Evolutionary conservation across 1,140 invertebrate species (phyloP).

Genomic region (Heliconius hermathena): DNA sequence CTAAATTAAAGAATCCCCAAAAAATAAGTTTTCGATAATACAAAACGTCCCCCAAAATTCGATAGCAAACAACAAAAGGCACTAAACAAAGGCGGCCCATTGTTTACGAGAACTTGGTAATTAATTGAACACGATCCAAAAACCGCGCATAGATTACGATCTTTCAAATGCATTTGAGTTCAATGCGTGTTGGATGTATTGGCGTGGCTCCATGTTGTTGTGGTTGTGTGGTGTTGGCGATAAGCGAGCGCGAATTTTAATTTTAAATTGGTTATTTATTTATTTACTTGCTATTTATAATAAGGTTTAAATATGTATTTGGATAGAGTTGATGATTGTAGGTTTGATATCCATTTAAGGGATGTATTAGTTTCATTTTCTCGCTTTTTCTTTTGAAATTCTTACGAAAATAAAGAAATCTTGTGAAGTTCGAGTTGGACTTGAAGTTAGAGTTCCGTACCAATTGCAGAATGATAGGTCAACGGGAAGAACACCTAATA

Average conservation of each 20-base stretch:
- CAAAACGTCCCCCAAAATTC: not conserved
- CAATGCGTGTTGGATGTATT: slow-evolving; percentile 43
- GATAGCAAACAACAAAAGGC: not conserved
- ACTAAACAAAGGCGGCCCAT: slow-evolving; percentile 28
- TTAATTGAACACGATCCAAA: slow-evolving; percentile 53
- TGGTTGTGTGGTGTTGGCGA: slow-evolving; percentile 1
- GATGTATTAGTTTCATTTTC: too few relatives aligned
- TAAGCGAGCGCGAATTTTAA: slow-evolving; percentile 6
- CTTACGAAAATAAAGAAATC: too few relatives aligned
- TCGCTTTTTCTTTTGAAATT: too few relatives aligned
- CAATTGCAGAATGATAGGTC: too few relatives aligned
- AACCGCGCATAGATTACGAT: slow-evolving; percentile 52
- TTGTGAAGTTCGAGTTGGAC: too few relatives aligned
- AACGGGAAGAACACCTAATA: too few relatives aligned
- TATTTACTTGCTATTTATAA: not conserved
- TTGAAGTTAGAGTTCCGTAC: too few relatives aligned
- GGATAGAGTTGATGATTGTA: too few relatives aligned
- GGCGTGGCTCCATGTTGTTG: slow-evolving; percentile 30
- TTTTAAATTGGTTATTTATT: not conserved
- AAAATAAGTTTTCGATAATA: not conserved
- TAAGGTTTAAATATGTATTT: too few relatives aligned
- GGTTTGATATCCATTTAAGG: too few relatives aligned
- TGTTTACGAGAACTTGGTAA: slow-evolving; percentile 38
- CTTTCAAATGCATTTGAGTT: slow-evolving; percentile 49
- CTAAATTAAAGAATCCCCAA: not conserved